Percentiles rank a stretch among this genome's conserved stretches.
These are phyloP conservation scores for Agrilus cyanescens DNA, from an alignment of 2,888 invertebrate species.

Conservation along the genomic window DNA sequence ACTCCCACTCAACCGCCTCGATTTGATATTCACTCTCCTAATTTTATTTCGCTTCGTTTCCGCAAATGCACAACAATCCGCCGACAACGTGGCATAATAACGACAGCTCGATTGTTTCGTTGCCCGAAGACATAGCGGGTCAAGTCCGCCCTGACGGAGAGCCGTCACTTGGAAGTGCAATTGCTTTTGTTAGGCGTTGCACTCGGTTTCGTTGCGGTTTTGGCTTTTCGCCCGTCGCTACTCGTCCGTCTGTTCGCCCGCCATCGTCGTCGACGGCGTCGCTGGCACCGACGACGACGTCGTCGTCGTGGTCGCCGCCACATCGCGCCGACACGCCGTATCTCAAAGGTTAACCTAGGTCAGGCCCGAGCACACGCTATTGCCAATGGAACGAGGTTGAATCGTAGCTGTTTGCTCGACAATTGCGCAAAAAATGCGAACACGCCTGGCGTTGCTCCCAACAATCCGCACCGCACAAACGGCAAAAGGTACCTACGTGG, in stretches of 20 bases:
- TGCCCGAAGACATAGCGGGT: conserved; percentile 21
- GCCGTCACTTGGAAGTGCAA: conserved; percentile 23
- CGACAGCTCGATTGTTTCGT: conserved; percentile 22
- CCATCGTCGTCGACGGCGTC: background rate
- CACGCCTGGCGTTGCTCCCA: too few relatives aligned
- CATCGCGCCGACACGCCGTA: conserved; percentile 3
- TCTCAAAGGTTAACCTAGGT: conserved; percentile 22
- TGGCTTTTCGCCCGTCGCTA: conserved; percentile 14
- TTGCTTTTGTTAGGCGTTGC: conserved; percentile 23
- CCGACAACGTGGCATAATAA: too few relatives aligned
- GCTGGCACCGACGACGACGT: too few relatives aligned
- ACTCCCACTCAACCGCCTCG: too few relatives aligned
- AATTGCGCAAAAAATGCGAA: too few relatives aligned
- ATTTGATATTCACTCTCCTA: too few relatives aligned
- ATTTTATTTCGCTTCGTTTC: too few relatives aligned
- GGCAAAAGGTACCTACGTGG: too few relatives aligned
- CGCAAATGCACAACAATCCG: too few relatives aligned
- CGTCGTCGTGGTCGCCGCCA: too few relatives aligned
- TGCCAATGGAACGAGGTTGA: conserved; percentile 2
- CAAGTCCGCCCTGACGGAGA: conserved; percentile 17
- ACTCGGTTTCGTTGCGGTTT: conserved; percentile 18
- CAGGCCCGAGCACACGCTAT: conserved; percentile 23
- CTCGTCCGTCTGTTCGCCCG: background rate
- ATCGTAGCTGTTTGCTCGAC: background rate
- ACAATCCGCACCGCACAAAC: too few relatives aligned